Conservation (phyloP, 2,888 invertebrate genomes). For the Pheosia tremula region DNA sequence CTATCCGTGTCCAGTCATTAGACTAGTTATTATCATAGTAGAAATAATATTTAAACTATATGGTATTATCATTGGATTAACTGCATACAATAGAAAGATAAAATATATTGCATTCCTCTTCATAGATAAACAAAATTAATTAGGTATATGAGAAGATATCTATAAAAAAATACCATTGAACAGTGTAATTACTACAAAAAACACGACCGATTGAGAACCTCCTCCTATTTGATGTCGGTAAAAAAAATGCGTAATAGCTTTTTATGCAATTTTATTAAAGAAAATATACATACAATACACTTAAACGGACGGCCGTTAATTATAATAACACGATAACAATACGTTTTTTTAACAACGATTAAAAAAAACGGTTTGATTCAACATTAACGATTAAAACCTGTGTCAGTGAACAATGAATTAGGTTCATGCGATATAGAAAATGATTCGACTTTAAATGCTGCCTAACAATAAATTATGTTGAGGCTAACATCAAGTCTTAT, state of each 20-base stretch:
- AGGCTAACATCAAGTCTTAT: too few species aligned
- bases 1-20: too few species aligned
- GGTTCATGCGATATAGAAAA: background rate
- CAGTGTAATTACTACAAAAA: too few species aligned
- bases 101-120: conserved; percentile 32
- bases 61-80: background rate
- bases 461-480: background rate
- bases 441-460: background rate
- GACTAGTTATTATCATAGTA: too few species aligned
- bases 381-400: background rate
- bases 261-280: conserved; percentile 39
- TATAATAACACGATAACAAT: conserved; percentile 9
- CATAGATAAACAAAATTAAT: conserved; percentile 27
- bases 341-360: too few species aligned
- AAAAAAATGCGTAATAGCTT: background rate
- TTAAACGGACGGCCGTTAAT: conserved; percentile 35
- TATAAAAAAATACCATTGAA: too few species aligned
- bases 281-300: conserved; percentile 30
- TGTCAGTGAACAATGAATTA: background rate
- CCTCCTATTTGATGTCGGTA: too few species aligned
- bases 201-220: too few species aligned
- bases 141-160: too few species aligned
- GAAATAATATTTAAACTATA: background rate
- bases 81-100: conserved; percentile 9
- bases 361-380: background rate